Evolutionary conservation across 2,113 vertebrate species (phyloP), one percentile per base, ranked within the genome.

Genomic region (Chaenocephalus aceratus): DNA sequence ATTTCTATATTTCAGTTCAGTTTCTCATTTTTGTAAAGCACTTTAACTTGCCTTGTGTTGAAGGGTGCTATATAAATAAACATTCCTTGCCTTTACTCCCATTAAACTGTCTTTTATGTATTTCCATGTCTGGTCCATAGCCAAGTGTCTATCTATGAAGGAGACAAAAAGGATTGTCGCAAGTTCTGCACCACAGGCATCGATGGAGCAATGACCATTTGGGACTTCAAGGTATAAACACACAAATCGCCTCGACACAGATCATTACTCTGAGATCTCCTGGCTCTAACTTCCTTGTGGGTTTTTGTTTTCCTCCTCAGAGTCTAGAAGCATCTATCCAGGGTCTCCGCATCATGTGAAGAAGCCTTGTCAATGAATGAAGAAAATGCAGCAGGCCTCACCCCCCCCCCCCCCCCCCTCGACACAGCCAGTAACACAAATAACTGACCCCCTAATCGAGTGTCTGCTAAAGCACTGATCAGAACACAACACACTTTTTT

Each of bases 141-240:
- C 95, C 98, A 99, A 96, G 97, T 99, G 95, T 99, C 98, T 94
- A 97, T 99, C 94, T 99, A 97, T 89, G 98, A 99, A 86, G 97
- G 98, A 90, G 98, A 99, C 96, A 99, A 99, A 94, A 96, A 95
- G 93, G 98, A 99, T 70, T 99, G 98, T 95, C 97, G 96, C 81
- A 99, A 99, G 93, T 99, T 99, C 95, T 99, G 98, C 96, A 99
- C 98, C 94, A 99, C 98, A 3, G 98, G 98, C 91, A 99, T 99
- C 3, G 98, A 99, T 76, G 98, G 98, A 92, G 98, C 98, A 45
- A 99, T 99, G 98, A 98, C 97, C 89, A 98, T 99, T 94, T 99
- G 98, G 98, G 98, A 99, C 92, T 97, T 98, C 83, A 99, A 99
- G 97, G 98, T 99, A 83, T 21, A 53, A 4, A 54, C 34, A 23